Conservation (phyloP, 2,888 invertebrate species). For the Hydriomena furcata region DNA sequence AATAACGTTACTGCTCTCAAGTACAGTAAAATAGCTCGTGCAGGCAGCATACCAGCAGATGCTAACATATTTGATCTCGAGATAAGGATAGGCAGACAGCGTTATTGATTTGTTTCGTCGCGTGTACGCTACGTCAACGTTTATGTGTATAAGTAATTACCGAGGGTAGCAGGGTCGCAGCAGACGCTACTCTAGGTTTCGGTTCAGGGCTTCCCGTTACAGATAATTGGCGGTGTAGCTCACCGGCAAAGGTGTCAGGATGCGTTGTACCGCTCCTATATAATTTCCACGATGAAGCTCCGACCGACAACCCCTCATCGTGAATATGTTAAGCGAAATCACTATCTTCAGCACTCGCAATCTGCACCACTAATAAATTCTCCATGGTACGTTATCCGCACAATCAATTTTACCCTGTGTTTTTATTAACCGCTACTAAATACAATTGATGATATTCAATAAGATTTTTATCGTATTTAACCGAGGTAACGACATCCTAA, state of each 20-base stretch:
- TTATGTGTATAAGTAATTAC: constrained; percentile 76
- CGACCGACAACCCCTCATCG: constrained; percentile 59
- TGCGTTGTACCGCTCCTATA: constrained; percentile 54
- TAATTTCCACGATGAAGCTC: constrained; percentile 60
- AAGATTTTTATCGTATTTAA: neutral
- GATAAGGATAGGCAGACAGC: constrained; percentile 48
- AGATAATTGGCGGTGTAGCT: constrained; percentile 60
- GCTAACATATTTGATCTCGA: constrained; percentile 51
- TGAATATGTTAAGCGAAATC: constrained; percentile 55
- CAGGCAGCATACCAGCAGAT: constrained; percentile 33
- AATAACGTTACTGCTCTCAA: constrained; percentile 24
- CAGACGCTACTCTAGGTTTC: constrained; percentile 36
- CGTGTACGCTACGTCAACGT: constrained; percentile 41
- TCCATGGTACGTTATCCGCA: constrained; percentile 9
- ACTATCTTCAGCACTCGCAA: constrained; percentile 31
- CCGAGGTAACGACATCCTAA: neutral
- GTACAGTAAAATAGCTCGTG: constrained; percentile 31
- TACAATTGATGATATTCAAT: too few species aligned
- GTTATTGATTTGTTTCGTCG: constrained; percentile 64
- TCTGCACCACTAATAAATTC: constrained; percentile 28
- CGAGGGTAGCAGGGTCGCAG: constrained; percentile 43
- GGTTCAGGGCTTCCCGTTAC: constrained; percentile 66
- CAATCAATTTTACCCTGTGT: constrained; percentile 13
- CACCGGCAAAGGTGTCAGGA: constrained; percentile 67
- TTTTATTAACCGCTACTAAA: constrained; percentile 13